A percentile compares a stretch with the other conserved stretches of the same genome.
Conservation (phyloP, 2,888 invertebrate species). For the Aporophyla lueneburgensis region DNA sequence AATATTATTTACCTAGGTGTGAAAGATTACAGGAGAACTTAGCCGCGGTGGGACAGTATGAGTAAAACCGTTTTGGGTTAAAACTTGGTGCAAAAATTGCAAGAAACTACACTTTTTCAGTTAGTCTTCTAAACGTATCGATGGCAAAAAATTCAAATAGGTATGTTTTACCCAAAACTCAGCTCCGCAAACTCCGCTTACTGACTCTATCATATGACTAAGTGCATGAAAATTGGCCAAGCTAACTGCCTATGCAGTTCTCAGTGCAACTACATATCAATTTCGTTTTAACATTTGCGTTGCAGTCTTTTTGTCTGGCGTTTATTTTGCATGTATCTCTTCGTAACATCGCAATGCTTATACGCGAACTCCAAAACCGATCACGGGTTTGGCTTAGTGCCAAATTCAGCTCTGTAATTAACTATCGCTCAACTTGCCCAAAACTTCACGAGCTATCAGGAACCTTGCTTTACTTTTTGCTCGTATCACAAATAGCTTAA, state of each 20-base stretch:
- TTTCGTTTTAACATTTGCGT: conserved; percentile 4
- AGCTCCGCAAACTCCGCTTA: no score
- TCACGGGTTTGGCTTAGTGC: conserved; percentile 23
- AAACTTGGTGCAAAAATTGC: no score
- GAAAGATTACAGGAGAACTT: no score
- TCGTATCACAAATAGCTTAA: conserved; percentile 12
- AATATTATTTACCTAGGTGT: no score
- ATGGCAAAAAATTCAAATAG: no score
- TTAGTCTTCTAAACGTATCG: no score
- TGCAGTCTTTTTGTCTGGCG: conserved; percentile 16
- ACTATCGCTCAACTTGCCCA: conserved; percentile 33
- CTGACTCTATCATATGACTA: background rate
- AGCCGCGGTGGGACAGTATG: no score
- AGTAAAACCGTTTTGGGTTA: no score
- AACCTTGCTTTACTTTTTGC: conserved; percentile 39
- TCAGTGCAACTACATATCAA: background rate
- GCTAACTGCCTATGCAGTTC: background rate
- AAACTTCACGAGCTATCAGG: conserved; percentile 19
- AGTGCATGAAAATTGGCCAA: background rate
- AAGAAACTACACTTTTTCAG: no score
- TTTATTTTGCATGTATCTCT: conserved; percentile 23
- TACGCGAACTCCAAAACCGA: conserved; percentile 39
- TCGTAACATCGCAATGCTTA: conserved; percentile 27
- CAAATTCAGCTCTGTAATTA: conserved; percentile 46
- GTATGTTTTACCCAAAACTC: no score